Percentiles rank a stretch among this genome's conserved stretches.
These are phyloP conservation scores for Bellardia pandia DNA, from an alignment of 2,888 invertebrate species.

Conservation along the genomic window DNA sequence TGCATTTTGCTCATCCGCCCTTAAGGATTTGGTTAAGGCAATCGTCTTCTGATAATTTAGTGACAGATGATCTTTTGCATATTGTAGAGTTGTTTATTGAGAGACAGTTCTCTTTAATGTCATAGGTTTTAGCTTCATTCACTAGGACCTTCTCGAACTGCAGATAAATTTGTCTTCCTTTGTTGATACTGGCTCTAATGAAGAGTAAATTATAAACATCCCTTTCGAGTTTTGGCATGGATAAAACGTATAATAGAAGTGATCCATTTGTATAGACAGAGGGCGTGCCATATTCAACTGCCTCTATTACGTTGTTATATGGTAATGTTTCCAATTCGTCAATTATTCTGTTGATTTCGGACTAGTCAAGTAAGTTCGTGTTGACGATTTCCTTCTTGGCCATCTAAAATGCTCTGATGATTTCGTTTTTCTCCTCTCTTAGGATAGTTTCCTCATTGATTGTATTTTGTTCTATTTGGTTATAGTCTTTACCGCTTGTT, in stretches of 20 bases:
- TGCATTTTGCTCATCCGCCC: not conserved
- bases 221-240: not conserved
- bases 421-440: slow-evolving; percentile 41
- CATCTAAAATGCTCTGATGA: slow-evolving; percentile 36
- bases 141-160: not conserved
- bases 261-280: slow-evolving; percentile 11
- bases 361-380: slow-evolving; percentile 26
- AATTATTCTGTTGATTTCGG: slow-evolving; percentile 7
- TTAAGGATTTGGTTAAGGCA: not conserved
- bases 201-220: not conserved
- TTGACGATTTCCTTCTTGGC: slow-evolving; percentile 32
- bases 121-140: slow-evolving; percentile 18
- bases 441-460: slow-evolving; percentile 28
- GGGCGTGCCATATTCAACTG: not conserved
- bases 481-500: slow-evolving; percentile 32
- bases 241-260: not conserved
- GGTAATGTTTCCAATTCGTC: not conserved
- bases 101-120: slow-evolving; percentile 3
- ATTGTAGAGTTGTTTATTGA: slow-evolving; percentile 11
- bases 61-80: slow-evolving; percentile 19
- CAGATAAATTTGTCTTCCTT: slow-evolving; percentile 18
- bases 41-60: not conserved
- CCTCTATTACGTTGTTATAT: not conserved
- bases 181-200: not conserved
- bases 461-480: slow-evolving; percentile 19